phyloP scores from a whole-genome alignment of 2,888 invertebrate genomes.

The Polia nebulosa region DNA sequence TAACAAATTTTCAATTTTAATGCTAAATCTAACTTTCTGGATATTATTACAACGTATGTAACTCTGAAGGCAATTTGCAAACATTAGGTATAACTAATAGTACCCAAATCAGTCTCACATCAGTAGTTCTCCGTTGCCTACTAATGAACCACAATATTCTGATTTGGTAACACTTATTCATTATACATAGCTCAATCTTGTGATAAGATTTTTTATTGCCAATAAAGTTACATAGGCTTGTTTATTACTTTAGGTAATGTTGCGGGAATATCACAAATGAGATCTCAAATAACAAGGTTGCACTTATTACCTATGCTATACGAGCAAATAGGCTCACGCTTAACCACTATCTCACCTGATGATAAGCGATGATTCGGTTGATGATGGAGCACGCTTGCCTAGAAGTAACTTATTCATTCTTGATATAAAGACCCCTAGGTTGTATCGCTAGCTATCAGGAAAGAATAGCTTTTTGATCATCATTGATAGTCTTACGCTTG shows the following conservation, averaged over 20 bases:
- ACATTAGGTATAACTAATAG: neutral
- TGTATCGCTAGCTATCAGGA: too few species aligned
- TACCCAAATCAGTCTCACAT: neutral
- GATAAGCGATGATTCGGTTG: too few species aligned
- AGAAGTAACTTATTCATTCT: too few species aligned
- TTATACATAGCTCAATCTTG: constrained; percentile 31
- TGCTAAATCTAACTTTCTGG: neutral
- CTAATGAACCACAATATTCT: constrained; percentile 9
- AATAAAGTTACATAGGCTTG: constrained; percentile 27
- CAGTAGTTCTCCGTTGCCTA: neutral
- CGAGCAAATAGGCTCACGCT: neutral
- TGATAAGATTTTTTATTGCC: constrained; percentile 41
- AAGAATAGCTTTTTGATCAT: too few species aligned
- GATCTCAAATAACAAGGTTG: constrained; percentile 18
- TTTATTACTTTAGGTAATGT: constrained; percentile 17
- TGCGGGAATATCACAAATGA: constrained; percentile 9
- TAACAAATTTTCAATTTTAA: too few species aligned
- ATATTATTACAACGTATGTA: neutral
- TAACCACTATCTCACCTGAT: too few species aligned
- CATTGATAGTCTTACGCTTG: too few species aligned
- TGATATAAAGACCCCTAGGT: too few species aligned
- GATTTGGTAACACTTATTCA: constrained; percentile 19
- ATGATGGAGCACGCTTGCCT: too few species aligned
- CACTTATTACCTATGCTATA: neutral
- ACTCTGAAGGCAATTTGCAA: neutral